Conservation (phyloP, 2,888 invertebrate genomes). For the Drosophila monieri region DNA sequence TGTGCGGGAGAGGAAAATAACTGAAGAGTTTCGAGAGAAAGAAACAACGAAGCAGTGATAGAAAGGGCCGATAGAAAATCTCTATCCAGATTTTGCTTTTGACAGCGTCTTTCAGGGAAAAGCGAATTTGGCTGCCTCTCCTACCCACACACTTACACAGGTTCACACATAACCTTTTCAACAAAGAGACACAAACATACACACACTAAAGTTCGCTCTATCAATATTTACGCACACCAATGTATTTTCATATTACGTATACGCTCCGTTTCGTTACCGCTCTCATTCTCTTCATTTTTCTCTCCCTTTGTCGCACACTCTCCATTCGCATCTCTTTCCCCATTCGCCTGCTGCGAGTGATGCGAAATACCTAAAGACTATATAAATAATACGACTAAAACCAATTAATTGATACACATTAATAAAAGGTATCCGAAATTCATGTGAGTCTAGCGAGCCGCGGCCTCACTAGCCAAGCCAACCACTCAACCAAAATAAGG, state of each 20-base stretch:
- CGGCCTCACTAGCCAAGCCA: conserved; percentile 50
- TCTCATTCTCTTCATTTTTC: conserved; percentile 10
- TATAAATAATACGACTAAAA: conserved; percentile 27
- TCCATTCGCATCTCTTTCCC: conserved; percentile 19
- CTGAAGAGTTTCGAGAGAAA: conserved; percentile 22
- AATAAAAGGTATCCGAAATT: conserved; percentile 47
- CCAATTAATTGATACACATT: conserved; percentile 22
- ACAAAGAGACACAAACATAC: conserved; percentile 24
- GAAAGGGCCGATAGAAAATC: conserved; percentile 71
- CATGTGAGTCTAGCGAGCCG: conserved; percentile 64
- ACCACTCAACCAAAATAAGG: conserved; percentile 33
- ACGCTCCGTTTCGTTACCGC: conserved; percentile 47
- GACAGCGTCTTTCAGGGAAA: conserved; percentile 62
- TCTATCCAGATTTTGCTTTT: conserved; percentile 76
- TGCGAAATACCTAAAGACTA: conserved; percentile 43
- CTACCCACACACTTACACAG: conserved; percentile 27
- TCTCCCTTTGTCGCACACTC: conserved; percentile 20
- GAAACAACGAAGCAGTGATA: conserved; percentile 25
- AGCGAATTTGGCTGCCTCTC: conserved; percentile 66
- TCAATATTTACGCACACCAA: conserved; percentile 78
- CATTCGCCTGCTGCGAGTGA: conserved; percentile 10
- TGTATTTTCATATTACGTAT: conserved; percentile 74
- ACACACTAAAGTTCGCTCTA: conserved; percentile 59
- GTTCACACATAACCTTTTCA: conserved; percentile 25
- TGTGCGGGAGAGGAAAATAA: conserved; percentile 36